Conservation (phyloP, 2,113 vertebrate genomes). For the Takifugu flavidus region DNA sequence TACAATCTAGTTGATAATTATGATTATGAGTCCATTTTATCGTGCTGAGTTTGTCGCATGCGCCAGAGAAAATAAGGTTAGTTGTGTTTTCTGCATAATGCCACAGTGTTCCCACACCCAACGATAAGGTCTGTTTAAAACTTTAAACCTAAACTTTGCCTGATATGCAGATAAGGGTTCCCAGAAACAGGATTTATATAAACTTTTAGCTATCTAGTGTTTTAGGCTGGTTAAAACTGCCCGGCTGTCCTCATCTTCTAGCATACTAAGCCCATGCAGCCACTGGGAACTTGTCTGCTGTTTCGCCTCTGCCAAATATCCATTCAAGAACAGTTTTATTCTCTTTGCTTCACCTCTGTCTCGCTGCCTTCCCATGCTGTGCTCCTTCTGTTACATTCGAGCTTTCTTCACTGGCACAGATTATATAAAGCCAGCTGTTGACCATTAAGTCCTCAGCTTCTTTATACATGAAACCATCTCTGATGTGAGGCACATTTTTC, state of each 20-base stretch:
- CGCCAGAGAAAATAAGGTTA: neutral
- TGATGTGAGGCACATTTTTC: constrained; percentile 77
- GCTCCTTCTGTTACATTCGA: constrained; percentile 30
- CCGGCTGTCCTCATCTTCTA: neutral
- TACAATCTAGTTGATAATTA: too few species aligned
- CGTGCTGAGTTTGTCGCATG: neutral
- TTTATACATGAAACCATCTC: constrained; percentile 68
- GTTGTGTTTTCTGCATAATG: constrained; percentile 9
- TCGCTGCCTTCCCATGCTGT: neutral
- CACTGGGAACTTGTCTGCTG: neutral
- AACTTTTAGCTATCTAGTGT: constrained; percentile 9
- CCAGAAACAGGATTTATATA: constrained; percentile 12
- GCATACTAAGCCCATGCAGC: too few species aligned
- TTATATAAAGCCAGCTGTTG: constrained; percentile 68
- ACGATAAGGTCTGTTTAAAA: too few species aligned
- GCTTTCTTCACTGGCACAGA: constrained; percentile 35
- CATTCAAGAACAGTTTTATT: too few species aligned
- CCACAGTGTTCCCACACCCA: too few species aligned
- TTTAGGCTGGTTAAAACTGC: constrained; percentile 14
- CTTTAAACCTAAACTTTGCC: constrained; percentile 28
- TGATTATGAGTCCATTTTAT: neutral
- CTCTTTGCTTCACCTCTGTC: neutral
- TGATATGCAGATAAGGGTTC: constrained; percentile 9
- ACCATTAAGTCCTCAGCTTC: constrained; percentile 71
- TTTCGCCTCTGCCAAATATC: too few species aligned